Base-by-base conservation (phyloP, 2,797 vertebrate species). In the Artibeus lituratus region DNA sequence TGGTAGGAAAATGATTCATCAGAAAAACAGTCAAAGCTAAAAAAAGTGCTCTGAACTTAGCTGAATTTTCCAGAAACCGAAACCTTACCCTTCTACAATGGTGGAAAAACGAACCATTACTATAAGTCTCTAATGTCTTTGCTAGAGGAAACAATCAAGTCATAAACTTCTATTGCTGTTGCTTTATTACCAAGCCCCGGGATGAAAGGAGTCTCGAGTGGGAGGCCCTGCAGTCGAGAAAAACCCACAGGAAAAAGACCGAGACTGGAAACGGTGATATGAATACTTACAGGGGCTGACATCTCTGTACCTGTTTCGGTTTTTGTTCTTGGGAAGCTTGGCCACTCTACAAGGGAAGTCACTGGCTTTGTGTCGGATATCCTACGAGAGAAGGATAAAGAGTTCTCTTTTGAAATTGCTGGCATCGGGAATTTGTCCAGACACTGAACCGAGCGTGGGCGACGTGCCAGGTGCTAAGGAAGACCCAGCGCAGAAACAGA, bases 231-330 rank as follows among this genome's bases (percentile, higher is more conserved):
- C 22, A 1, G 57, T 15, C 10, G 35, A 5, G 32, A 37, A 49
- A 21, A 57, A 39, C 72, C 42, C 9, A 3, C n/a, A 3, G 18
- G 12, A 80, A 69, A 96, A 95, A 73, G 4, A 80, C 77, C 21
- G n/a, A 65, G 62, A 65, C 14, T 69, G 88, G 94, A 69, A 96
- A 95, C 19, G 53, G 90, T 87, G 65, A 85, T 42, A 92, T 81
- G 14, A 47, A 59, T 97, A 99, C 99, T 99, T 98, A 99, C 99
- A 99, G 76, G 99, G 99, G 97, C 99, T 99, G 98, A 99, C 99
- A 96, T 99, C 99, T 99, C 99, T 99, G 99, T 99, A 99, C 97
- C 99, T 99, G 98, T 99, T 99, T 97, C 99, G 99, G 96, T 96
- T 99, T 99, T 99, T 99, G 98, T 99, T 99, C 98, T 99, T 99